Evolutionary conservation across 2,888 invertebrate species (phyloP), one percentile per base, ranked within the genome.

Genomic region (Cecidostiba fungosa): DNA sequence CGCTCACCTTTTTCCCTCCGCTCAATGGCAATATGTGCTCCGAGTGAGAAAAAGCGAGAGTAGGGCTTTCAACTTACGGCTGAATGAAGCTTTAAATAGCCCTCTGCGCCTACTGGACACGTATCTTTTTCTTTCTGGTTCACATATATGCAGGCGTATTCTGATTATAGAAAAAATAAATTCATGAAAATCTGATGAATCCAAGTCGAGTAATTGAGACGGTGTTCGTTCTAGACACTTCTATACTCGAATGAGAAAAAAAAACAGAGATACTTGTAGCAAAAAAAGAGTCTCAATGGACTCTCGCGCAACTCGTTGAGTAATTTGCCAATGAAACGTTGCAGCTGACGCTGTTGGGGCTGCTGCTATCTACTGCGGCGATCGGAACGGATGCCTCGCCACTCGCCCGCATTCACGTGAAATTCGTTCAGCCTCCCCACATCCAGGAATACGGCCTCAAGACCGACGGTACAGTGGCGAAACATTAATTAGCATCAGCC

Each of bases 341-440:
- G n/a, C 83, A 84, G 85, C 77, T 81, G 43, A 77, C 47, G 54
- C 47, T 84, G 19, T 23, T 83, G 73, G 70, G 80, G 8, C 74
- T 85, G 78, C 59, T 85, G 47, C 8, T 84, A 50, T 62, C 77
- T 3, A 23, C 70, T 8, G 74, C 29, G 23, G 19, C 87, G 77
- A 86, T 90, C 74, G 88, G 88, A 32, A 88, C 87, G 43, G 86
- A 86, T 82, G 91, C 91, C 77, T 88, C 91, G 77, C 92, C 92
- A 47, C 88, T 92, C 77, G 89, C 92, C 50, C 92, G 90, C 83
- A 90, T 92, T 39, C 92, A 91, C 84, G 90, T 92, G 81, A 92
- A 91, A 89, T 92, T 92, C 82, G 88, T 92, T n/a, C 92, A 92
- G 23, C 91, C 91, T 12, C 92, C 92, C n/a, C 91, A 92, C 87